Evolutionary conservation across 2,888 invertebrate genomes (phyloP).

Genomic region (Nasonovia ribisnigri): DNA sequence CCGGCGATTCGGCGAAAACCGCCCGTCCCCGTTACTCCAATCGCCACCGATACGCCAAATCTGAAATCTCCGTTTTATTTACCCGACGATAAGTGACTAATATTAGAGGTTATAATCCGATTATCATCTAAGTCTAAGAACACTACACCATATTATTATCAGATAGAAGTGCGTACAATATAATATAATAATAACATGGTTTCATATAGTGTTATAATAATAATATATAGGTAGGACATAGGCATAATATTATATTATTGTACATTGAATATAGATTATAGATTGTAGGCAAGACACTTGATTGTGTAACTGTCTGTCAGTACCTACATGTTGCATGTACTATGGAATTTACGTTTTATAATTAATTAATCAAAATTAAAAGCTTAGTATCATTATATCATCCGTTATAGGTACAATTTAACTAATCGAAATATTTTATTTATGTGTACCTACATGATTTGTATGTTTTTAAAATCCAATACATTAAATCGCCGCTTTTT

Average conservation of each 20-base stretch:
- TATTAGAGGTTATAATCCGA: constrained; percentile 53
- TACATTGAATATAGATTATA: neutral
- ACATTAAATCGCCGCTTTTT: neutral
- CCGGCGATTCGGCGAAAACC: neutral
- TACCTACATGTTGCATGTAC: constrained; percentile 36
- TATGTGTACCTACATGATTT: neutral
- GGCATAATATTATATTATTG: neutral
- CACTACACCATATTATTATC: constrained; percentile 25
- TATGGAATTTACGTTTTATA: constrained; percentile 5
- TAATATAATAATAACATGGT: neutral
- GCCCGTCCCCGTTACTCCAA: neutral
- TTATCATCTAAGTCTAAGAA: too few species aligned
- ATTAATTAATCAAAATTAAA: neutral
- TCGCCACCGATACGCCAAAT: neutral
- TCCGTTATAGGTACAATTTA: neutral
- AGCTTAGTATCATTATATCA: neutral
- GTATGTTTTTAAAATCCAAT: neutral
- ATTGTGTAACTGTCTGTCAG: constrained; percentile 3
- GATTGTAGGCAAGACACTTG: constrained; percentile 4
- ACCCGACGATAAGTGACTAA: neutral
- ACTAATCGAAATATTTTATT: neutral
- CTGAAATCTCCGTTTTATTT: neutral
- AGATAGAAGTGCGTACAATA: constrained; percentile 11
- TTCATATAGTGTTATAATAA: too few species aligned
- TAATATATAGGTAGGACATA: neutral